These are phyloP conservation scores for Psammodynastes pulverulentus DNA, from an alignment of 2,113 vertebrate genomes.

Conservation along the genomic window DNA sequence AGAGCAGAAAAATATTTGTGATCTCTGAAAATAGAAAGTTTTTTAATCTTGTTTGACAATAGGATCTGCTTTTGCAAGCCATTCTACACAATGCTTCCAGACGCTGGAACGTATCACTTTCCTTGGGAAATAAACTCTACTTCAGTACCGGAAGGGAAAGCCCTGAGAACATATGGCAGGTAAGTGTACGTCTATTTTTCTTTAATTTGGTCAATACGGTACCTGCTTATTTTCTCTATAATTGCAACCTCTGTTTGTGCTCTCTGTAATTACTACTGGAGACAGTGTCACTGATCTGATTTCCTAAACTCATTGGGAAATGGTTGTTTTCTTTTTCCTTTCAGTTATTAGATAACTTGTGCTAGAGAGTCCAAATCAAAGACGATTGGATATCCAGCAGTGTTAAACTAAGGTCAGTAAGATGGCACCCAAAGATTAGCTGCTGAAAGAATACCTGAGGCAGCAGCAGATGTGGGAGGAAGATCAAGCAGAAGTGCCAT, in stretches of 20 bases:
- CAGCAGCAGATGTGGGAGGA: too few species aligned
- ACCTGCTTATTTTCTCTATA: neutral
- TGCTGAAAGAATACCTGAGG: too few species aligned
- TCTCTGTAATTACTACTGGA: neutral
- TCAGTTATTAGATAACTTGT: neutral
- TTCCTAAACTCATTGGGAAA: neutral
- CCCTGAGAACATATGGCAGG: constrained; percentile 86
- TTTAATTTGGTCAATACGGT: neutral
- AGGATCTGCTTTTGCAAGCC: neutral
- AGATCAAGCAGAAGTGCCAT: too few species aligned
- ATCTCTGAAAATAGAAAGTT: neutral
- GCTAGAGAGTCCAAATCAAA: neutral
- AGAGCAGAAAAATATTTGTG: neutral
- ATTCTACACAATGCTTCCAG: constrained; percentile 71
- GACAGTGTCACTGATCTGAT: neutral
- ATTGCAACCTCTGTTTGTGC: neutral
- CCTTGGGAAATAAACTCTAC: constrained; percentile 82
- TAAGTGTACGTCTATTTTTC: constrained; percentile 47
- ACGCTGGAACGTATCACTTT: constrained; percentile 76
- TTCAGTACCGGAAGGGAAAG: constrained; percentile 70
- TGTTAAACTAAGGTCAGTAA: neutral
- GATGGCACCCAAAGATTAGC: neutral
- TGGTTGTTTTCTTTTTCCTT: neutral
- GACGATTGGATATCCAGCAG: neutral
- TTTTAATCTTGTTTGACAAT: neutral